Base-by-base conservation (phyloP, 1,140 invertebrate genomes). In the Ceratosolen solmsi region DNA sequence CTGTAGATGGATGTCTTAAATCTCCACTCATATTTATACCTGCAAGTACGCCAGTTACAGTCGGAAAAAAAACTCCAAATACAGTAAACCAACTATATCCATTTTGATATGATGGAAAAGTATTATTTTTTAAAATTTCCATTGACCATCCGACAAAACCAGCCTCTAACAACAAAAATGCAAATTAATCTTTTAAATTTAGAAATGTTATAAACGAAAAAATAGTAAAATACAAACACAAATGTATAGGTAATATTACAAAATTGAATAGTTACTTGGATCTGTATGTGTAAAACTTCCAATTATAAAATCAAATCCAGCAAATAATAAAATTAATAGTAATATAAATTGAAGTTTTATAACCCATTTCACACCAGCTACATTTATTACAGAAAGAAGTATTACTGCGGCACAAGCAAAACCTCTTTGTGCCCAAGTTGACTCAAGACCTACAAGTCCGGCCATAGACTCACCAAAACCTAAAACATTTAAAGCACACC, bases 11-110 rank as follows among this genome's bases (percentile, higher is more conserved):
- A 87, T 98, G 95, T 79, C 94, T 94, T 60, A 99, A 93, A 91
- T 99, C 98, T 20, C 98, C 98, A 90, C 97, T 98, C 98, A 99
- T 99, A 89, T 99, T 99, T 84, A 99, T 97, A 63, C 98, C 98
- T 63, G 98, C 97, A 80, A 99, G 93, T 70, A 99, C 96, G 36
- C 97, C 97, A 79, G 97, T 96, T 75, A 98, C 94, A 70, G 98
- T 97, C 73, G 98, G 96, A 92, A 99, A 97, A 92, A 98, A 98
- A n/a, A 98, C 96, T 58, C 97, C 97, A 91, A 98, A 97, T 68
- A 98, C 96, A 22, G 95, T 96, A 89, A 98, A 98, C 96, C 97
- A 98, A 79, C 94, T 96, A 84, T 97, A 95, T 25, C 94, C 94
- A 75, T 95, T 92, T 77, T 94, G 92, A 92, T 97, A 99, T 72